phyloP scores from a whole-genome alignment of 2,797 vertebrate species.

The Leucoraja ocellata region DNA sequence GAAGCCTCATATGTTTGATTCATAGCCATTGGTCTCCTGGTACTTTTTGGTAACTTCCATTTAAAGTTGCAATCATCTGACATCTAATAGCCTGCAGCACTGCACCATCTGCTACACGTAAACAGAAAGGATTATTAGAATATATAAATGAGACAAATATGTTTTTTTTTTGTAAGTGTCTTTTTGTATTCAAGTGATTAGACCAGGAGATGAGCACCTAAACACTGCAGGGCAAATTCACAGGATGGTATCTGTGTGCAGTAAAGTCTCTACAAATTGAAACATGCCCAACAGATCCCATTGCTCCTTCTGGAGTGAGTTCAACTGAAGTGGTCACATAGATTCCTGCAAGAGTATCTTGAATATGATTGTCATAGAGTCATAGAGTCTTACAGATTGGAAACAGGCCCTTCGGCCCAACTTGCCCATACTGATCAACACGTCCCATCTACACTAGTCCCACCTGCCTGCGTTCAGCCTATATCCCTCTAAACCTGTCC shows the following conservation, averaged over 20 bases:
- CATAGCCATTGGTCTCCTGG: neutral
- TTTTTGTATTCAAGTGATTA: neutral
- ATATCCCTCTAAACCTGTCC: too few relatives aligned
- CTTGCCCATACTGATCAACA: too few relatives aligned
- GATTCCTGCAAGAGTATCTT: neutral
- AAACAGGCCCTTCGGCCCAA: too few relatives aligned
- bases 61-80: slow-evolving; percentile 8
- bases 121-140: slow-evolving; percentile 9
- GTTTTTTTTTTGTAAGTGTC: slow-evolving; percentile 1
- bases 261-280: neutral
- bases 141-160: slow-evolving; percentile 19
- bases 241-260: neutral
- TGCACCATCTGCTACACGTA: neutral
- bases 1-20: neutral
- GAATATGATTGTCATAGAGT: too few relatives aligned
- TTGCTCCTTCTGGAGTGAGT: neutral
- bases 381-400: too few relatives aligned
- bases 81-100: neutral
- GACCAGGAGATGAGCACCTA: neutral
- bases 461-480: too few relatives aligned
- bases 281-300: neutral
- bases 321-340: neutral
- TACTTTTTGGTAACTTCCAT: neutral
- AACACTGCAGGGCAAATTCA: neutral
- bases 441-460: too few relatives aligned